Evolutionary conservation across 2,888 invertebrate species (phyloP).

Genomic region (Scaptodrosophila latifasciaeformis): DNA sequence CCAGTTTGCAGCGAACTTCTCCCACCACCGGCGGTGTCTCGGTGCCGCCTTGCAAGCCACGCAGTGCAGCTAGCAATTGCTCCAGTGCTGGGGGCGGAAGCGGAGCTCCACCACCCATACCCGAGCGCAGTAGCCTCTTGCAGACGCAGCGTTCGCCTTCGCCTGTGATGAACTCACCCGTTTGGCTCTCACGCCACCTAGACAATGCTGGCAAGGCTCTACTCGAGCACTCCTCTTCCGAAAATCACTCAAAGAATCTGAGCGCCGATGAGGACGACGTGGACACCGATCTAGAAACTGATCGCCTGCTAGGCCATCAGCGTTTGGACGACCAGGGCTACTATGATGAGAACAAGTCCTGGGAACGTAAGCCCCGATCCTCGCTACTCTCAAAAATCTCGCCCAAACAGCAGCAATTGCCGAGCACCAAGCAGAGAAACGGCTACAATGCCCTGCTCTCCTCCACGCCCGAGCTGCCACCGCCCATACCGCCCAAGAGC

Average conservation of each 20-base stretch:
- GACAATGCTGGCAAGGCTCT: conserved; percentile 62
- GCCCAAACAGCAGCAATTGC: conserved; percentile 71
- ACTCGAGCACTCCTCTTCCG: conserved; percentile 70
- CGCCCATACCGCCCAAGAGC: conserved; percentile 72
- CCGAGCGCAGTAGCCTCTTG: conserved; percentile 63
- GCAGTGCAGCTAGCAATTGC: conserved; percentile 41
- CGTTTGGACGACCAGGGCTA: conserved; percentile 94
- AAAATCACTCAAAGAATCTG: conserved; percentile 79
- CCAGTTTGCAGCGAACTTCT: conserved; percentile 51
- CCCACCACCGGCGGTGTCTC: conserved; percentile 33
- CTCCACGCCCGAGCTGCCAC: conserved; percentile 72
- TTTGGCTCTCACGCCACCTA: conserved; percentile 82
- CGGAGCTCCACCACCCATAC: conserved; percentile 68
- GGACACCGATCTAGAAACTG: conserved; percentile 98
- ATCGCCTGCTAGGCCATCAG: conserved; percentile 94
- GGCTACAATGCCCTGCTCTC: conserved; percentile 74
- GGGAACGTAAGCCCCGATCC: conserved; percentile 72
- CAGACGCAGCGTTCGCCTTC: conserved; percentile 68
- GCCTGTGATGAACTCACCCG: conserved; percentile 77
- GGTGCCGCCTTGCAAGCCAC: conserved; percentile 22
- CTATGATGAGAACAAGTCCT: conserved; percentile 85
- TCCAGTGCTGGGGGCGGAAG: conserved; percentile 32
- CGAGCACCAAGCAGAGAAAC: conserved; percentile 72
- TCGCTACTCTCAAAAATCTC: conserved; percentile 74
- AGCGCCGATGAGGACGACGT: conserved; percentile 87